These are phyloP conservation scores for Montipora cactus DNA, from an alignment of 64 coral and sea anemone species.

Conservation along the genomic window DNA sequence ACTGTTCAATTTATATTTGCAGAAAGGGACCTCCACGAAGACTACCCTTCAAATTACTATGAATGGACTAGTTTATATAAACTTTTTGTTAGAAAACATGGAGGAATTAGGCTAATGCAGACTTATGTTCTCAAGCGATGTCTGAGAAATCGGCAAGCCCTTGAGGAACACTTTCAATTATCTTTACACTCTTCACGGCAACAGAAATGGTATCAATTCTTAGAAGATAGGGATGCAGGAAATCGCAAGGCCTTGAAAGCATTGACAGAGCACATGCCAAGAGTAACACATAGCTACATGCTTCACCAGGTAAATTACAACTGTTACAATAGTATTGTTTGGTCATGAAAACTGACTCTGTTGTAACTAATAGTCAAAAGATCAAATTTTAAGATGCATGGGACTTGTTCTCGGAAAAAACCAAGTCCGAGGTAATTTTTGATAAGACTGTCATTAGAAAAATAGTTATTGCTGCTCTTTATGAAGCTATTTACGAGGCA, in stretches of 20 bases:
- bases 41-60: constrained; percentile 97
- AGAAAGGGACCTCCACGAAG: constrained; percentile 79
- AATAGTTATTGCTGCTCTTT: too few species aligned
- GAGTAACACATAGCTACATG: constrained; percentile 99
- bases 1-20: constrained; percentile 17
- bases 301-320: constrained; percentile 84
- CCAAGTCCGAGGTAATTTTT: too few species aligned
- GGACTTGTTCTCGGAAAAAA: too few species aligned
- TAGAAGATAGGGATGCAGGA: constrained; percentile 96
- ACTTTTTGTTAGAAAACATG: constrained; percentile 98
- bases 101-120: constrained; percentile 94
- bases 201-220: constrained; percentile 99
- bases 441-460: too few species aligned
- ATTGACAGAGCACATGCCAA: constrained; percentile 98
- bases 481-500: too few species aligned
- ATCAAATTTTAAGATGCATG: too few species aligned
- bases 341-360: too few species aligned
- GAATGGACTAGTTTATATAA: constrained; percentile 99
- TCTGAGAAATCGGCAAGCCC: constrained; percentile 95
- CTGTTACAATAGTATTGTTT: neutral
- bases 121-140: constrained; percentile 99
- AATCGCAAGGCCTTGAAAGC: constrained; percentile 96
- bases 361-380: too few species aligned
- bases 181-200: constrained; percentile 97
- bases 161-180: constrained; percentile 98